Evolutionary conservation across 2,797 vertebrate species (phyloP), one percentile per base, ranked within the genome.

Genomic region (Oceanodroma leucorhoa): DNA sequence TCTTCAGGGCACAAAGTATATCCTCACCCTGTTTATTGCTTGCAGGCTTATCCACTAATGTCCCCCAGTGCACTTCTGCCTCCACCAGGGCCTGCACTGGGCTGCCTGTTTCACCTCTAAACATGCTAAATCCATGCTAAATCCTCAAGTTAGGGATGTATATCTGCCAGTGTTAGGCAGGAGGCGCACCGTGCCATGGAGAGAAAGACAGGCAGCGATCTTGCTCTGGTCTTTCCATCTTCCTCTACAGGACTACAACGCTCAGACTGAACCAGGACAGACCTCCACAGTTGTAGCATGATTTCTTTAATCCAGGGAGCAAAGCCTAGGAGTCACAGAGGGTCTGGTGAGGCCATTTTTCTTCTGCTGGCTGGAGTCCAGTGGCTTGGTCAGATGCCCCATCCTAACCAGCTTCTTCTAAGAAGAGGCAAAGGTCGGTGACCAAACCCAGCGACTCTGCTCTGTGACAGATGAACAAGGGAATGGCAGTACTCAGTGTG

Each of bases 181-280:
- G 20, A 91, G 5, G 3, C 45, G 10, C 48, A 61, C 0, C 0
- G 1, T 4, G 2, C 17, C 32, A 54, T 0, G 0, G 21, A 72
- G 16, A 67, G 10, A 83, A 76, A 71, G 36, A 24, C 10, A 83
- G 21, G 30, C 10, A 89, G 22, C 6, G 70, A 29, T 29, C 51
- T 78, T 65, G 8, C 32, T 70, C 55, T 48, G 24, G 8, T 43
- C 69, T 89, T 80, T 76, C 10, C 15, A 32, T 38, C 26, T 78
- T 90, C 5, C 5, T 66, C 34, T 70, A 24, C 4, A 53, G 23
- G 20, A 45, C 17, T 48, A 10, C 16, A n/a, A 19, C 29, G 20
- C 23, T 60, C 45, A 65, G 1, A 4, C 13, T 61, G 41, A 75
- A 48, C 10, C 21, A 80, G 36, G 9, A 54, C 10, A 86, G 32